Conservation (phyloP, 2,797 vertebrate species). For the Petrocephalus schoutedeni region DNA sequence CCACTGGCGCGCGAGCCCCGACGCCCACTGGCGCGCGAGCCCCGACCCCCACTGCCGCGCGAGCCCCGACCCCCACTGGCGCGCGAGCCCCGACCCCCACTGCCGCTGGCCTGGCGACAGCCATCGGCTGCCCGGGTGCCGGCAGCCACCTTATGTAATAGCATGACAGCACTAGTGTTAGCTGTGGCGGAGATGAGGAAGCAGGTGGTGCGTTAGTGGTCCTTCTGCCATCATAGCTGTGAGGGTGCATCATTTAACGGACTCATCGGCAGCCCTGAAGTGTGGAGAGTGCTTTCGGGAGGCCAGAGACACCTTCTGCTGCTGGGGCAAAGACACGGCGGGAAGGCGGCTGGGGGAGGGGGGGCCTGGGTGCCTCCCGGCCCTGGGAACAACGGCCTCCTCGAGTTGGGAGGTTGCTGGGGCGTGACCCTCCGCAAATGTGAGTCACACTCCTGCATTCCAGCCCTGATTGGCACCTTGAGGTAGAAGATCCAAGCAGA, state of each 20-base stretch:
- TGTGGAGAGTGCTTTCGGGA: not conserved
- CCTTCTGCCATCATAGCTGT: not conserved
- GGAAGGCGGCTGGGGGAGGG: slow-evolving; percentile 9
- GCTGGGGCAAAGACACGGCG: not conserved
- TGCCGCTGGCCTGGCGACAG: not conserved
- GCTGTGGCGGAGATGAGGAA: not conserved
- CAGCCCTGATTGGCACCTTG: slow-evolving; percentile 74
- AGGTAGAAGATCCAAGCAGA: slow-evolving; percentile 67
- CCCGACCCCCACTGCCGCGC: no score
- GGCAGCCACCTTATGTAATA: no score
- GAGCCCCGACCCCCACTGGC: no score
- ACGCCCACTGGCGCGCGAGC: no score
- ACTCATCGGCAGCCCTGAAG: not conserved
- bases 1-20: no score
- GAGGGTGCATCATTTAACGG: not conserved
- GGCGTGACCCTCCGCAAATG: slow-evolving; percentile 74
- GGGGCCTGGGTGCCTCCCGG: slow-evolving; percentile 51
- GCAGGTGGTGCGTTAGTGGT: not conserved
- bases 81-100: not conserved
- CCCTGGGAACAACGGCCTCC: slow-evolving; percentile 72
- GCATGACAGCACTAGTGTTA: not conserved
- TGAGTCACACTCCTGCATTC: slow-evolving; percentile 77
- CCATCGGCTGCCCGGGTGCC: not conserved
- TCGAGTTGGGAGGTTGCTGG: slow-evolving; percentile 73
- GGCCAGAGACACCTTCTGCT: not conserved